Percentiles rank a stretch among this genome's conserved stretches.
Evolutionary conservation across 2,888 invertebrate genomes (phyloP).

Genomic region (Standfussiana lucernea): DNA sequence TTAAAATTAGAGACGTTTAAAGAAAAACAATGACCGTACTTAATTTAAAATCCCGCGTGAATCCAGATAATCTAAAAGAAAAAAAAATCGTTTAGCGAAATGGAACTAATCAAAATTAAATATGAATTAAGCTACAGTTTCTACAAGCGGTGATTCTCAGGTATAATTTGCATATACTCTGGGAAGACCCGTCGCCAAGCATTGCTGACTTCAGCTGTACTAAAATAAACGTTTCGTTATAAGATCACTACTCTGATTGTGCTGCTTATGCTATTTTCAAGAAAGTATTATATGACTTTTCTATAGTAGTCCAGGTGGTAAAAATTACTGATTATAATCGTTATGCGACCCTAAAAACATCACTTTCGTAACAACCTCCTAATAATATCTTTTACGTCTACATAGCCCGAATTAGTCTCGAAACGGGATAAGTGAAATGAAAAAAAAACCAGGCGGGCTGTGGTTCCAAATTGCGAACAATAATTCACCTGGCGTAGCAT

Average conservation of each 20-base stretch:
- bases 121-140: background rate
- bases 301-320: background rate
- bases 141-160: background rate
- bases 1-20: background rate
- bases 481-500: constrained; percentile 81
- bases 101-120: background rate
- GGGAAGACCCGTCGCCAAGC: background rate
- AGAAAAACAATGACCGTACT: background rate
- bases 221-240: background rate
- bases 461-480: constrained; percentile 77
- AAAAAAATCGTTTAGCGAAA: background rate
- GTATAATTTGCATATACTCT: background rate
- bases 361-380: background rate
- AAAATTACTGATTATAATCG: background rate
- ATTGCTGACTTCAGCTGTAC: background rate
- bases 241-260: background rate
- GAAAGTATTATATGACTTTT: too few relatives aligned
- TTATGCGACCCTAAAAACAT: background rate
- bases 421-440: constrained; percentile 69
- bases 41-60: background rate
- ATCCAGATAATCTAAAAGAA: background rate
- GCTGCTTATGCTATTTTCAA: background rate
- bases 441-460: constrained; percentile 69
- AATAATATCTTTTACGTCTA: constrained; percentile 54
- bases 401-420: constrained; percentile 67